Evolutionary conservation across 2,113 vertebrate genomes (phyloP), one percentile per base, ranked within the genome.

Genomic region (Orthonyx spaldingii): DNA sequence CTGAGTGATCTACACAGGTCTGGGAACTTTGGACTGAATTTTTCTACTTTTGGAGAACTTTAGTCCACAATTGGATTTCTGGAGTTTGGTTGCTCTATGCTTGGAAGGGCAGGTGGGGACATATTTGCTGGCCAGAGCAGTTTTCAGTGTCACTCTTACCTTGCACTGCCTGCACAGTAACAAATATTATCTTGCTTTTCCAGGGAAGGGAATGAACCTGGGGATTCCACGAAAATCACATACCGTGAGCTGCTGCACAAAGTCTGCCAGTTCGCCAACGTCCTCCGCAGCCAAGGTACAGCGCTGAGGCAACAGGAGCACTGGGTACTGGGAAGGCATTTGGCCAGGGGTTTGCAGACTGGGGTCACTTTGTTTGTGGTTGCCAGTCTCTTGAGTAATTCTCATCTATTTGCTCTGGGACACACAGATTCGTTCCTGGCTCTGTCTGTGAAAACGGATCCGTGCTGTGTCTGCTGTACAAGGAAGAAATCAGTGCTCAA

Each of bases 151-250:
- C 69, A 17, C 61, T 28, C 19, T 93, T 69, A n/a, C n/a, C 32
- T 87, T 84, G 66, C 35, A 10, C 42, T 42, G 41, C 33, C 71
- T 55, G 49, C 60, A 20, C 39, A 14, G 20, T 94, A 60, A 87
- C 69, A 66, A 47, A 63, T 19, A 20, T 30, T 83, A 49, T 28
- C 12, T 91, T 77, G 76, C n/a, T 93, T 64, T 98, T 89, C 68
- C 90, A 99, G 99, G 99, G 99, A 99, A 91, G 99, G 99, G 27
- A 99, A 99, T 16, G 99, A 99, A 63, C 99, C 99, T 1, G 99
- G 98, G 2, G 99, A 99, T 47, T 97, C 98, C 44, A 69, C 94
- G 74, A 98, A 98, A 15, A 98, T 99, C 97, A 99, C 99, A 27
- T 99, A 99, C 97, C 97, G 92, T 27, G 98, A 99, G 93, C 98